Evolutionary conservation across 1,140 invertebrate genomes (phyloP), one percentile per base, ranked within the genome.

Genomic region (Ceratitis capitata): DNA sequence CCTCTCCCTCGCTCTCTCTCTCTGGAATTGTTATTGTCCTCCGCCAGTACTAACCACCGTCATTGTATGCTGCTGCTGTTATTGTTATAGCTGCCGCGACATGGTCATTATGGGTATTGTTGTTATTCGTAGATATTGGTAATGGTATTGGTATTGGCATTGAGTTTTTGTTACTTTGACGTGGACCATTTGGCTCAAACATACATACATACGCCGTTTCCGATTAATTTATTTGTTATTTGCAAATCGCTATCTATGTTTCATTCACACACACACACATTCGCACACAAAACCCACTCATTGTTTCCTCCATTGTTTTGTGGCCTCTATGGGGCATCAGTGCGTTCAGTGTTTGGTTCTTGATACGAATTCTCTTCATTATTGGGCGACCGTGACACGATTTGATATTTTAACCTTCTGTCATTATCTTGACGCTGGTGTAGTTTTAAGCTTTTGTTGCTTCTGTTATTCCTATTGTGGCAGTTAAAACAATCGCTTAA

Each of bases 151-250:
- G n/a, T n/a, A n/a, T n/a, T n/a, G n/a, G n/a, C n/a, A n/a, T 64
- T 10, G 2, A 3, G 58, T 19, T 64, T 29, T 64, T 78, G 69
- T 45, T 47, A 39, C 69, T 78, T 78, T 42, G 64, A 39, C 35
- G 39, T 74, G 32, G 69, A 19, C 69, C 45, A 78, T 78, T 42
- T n/a, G n/a, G n/a, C 69, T 45, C 7, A 6, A n/a, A n/a, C n/a
- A n/a, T n/a, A n/a, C n/a, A n/a, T n/a, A n/a, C n/a, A n/a, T 47
- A 78, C 19, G 23, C 39, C 69, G 69, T 42, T 78, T 78, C 69
- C 69, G 69, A 78, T 78, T 78, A 45, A 45, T 78, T 78, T 78
- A 78, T 78, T 78, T 56, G 23, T 56, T 23, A 9, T 5, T n/a
- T n/a, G n/a, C n/a, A n/a, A 23, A 12, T 29, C 26, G 69, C 32